phyloP scores from a whole-genome alignment of 2,113 vertebrate genomes.

The Mesoclemmys tuberculata region DNA sequence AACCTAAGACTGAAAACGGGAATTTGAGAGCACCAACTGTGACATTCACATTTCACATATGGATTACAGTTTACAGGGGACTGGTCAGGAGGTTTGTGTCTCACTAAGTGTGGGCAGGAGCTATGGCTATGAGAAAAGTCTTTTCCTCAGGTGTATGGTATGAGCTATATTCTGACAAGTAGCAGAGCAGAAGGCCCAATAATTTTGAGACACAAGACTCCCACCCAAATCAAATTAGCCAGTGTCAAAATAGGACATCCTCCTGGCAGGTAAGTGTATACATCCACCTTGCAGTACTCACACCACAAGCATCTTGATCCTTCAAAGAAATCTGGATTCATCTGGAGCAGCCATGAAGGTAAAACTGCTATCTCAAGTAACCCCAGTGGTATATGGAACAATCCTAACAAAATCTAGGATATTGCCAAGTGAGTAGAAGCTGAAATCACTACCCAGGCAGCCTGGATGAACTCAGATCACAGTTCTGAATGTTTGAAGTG shows the following conservation, averaged over 20 bases:
- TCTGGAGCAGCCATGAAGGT: too few relatives aligned
- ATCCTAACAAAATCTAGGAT: not conserved
- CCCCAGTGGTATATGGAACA: not conserved
- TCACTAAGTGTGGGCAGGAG: not conserved
- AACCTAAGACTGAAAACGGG: not conserved
- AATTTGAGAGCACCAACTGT: not conserved
- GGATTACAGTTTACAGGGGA: not conserved
- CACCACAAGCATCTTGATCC: too few relatives aligned
- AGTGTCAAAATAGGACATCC: not conserved
- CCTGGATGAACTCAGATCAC: not conserved
- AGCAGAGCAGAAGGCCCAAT: not conserved
- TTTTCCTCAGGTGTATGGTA: not conserved
- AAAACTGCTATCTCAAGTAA: not conserved
- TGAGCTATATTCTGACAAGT: not conserved
- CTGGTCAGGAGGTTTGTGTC: not conserved
- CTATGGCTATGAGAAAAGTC: accelerated
- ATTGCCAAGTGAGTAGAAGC: not conserved
- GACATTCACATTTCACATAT: not conserved
- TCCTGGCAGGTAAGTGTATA: not conserved
- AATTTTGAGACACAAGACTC: accelerated
- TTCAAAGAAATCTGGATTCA: too few relatives aligned
- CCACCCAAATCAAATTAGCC: not conserved
- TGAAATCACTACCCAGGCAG: not conserved
- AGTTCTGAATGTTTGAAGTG: not conserved
- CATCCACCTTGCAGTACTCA: too few relatives aligned